Conservation (phyloP, 2,888 invertebrate genomes). For the Andrena bucephala region DNA sequence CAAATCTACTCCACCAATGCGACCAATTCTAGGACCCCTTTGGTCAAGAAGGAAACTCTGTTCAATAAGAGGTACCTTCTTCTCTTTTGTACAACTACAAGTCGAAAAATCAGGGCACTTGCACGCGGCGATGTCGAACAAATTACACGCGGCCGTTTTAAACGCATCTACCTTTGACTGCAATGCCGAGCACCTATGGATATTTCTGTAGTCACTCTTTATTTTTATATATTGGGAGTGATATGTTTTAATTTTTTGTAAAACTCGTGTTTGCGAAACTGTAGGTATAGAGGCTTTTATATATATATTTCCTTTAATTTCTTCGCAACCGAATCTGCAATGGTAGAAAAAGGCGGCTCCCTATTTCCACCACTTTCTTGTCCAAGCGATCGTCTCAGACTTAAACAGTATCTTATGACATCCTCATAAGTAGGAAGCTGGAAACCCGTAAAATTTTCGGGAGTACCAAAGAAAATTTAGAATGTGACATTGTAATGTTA, state of each 20-base stretch:
- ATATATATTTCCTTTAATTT: no score
- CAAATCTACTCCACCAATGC: background rate
- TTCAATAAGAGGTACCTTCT: background rate
- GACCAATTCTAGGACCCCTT: background rate
- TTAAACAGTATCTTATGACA: no score
- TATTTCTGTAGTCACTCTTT: background rate
- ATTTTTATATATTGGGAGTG: background rate
- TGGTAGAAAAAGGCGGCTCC: no score
- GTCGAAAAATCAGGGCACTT: background rate
- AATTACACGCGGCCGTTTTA: background rate
- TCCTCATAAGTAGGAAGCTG: no score
- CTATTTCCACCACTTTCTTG: no score
- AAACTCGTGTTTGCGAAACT: background rate
- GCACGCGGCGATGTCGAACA: background rate
- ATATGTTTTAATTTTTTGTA: background rate
- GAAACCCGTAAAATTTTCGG: no score
- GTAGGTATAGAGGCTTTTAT: no score
- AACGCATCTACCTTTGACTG: background rate
- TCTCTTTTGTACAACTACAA: background rate
- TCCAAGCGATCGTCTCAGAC: no score
- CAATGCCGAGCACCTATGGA: background rate
- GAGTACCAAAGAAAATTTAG: no score
- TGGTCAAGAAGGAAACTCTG: background rate
- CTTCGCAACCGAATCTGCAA: no score
- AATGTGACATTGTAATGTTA: no score